phyloP scores from a whole-genome alignment of 2,797 vertebrate species.

The Buceros bicornis region DNA sequence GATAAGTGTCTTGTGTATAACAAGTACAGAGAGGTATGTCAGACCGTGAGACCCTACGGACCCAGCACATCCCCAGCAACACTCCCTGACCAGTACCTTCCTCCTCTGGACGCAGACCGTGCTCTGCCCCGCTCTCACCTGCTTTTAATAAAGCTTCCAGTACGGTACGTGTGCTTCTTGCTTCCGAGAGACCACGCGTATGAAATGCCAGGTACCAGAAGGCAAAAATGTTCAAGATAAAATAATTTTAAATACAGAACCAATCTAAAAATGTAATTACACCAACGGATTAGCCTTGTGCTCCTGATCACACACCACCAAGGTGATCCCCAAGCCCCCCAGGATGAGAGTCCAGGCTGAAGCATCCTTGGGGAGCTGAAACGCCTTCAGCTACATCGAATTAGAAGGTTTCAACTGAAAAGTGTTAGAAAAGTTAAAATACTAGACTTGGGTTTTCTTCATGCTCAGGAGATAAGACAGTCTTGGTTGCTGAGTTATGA shows the following conservation, averaged over 20 bases:
- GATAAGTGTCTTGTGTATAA: neutral
- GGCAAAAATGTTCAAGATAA: neutral
- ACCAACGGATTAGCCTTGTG: neutral
- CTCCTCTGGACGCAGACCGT: neutral
- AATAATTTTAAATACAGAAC: neutral
- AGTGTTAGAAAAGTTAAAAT: neutral
- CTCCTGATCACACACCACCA: neutral
- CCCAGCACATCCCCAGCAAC: neutral
- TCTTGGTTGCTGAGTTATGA: neutral
- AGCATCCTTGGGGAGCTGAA: neutral
- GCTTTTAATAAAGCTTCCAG: neutral
- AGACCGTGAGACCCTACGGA: accelerated
- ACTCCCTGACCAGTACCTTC: accelerated
- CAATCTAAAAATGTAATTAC: neutral
- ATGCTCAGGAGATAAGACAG: neutral
- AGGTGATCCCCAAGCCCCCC: accelerated
- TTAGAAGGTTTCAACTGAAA: neutral
- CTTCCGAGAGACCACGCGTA: accelerated
- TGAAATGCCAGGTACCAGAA: neutral
- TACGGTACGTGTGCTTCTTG: neutral
- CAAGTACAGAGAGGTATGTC: too few relatives aligned
- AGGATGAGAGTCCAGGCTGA: neutral
- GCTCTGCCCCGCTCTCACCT: neutral
- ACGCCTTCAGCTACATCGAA: neutral
- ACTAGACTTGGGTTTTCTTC: neutral